A percentile compares a stretch with the other conserved stretches of the same genome.
These are phyloP conservation scores for Leucoptera coffeella DNA, from an alignment of 2,888 invertebrate genomes.

Conservation along the genomic window DNA sequence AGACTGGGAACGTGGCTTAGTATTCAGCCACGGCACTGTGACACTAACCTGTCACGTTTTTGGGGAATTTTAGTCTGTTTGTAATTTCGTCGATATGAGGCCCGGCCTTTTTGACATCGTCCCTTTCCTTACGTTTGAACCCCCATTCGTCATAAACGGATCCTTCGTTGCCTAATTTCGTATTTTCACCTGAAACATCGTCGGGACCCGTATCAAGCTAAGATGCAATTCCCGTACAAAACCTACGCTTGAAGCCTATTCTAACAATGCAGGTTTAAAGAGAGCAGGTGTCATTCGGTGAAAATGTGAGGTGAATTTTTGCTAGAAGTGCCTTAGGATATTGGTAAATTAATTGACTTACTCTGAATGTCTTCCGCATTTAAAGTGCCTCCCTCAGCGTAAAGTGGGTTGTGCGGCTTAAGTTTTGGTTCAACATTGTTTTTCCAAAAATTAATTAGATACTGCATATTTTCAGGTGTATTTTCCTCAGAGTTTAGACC, in stretches of 20 bases:
- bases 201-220: slow-evolving; percentile 28
- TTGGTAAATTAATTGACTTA: too few species aligned
- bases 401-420: slow-evolving; percentile 24
- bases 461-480: slow-evolving; percentile 32
- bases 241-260: too few species aligned
- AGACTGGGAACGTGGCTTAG: too few species aligned
- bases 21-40: too few species aligned
- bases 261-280: too few species aligned
- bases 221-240: too few species aligned
- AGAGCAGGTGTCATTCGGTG: too few species aligned
- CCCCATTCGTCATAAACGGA: slow-evolving; percentile 66
- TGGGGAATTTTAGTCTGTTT: slow-evolving; percentile 41
- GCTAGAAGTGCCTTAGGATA: too few species aligned
- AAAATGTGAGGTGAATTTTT: too few species aligned
- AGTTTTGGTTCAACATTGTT: slow-evolving; percentile 23
- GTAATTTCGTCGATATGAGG: slow-evolving; percentile 70
- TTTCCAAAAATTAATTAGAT: slow-evolving; percentile 35
- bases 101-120: slow-evolving; percentile 94
- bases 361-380: slow-evolving; percentile 31
- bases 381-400: slow-evolving; percentile 39
- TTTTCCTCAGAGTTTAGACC: slow-evolving; percentile 8
- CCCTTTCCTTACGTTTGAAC: slow-evolving; percentile 81
- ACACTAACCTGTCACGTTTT: slow-evolving; percentile 52
- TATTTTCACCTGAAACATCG: slow-evolving; percentile 52
- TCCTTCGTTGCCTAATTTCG: too few species aligned